Base-by-base conservation (phyloP, 2,888 invertebrate species). In the Desoria tigrina region DNA sequence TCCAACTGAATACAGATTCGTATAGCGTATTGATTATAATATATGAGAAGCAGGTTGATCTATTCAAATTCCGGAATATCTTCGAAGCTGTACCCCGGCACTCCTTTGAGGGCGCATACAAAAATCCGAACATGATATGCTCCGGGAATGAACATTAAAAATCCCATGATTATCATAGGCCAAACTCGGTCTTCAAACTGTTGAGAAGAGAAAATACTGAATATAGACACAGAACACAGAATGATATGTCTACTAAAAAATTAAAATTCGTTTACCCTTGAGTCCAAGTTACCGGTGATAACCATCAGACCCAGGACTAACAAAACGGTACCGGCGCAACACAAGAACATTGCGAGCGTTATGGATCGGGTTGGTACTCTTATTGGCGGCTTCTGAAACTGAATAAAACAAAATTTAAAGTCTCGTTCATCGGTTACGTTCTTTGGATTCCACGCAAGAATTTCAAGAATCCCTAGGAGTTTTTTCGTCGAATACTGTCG, bases 61-160 rank as follows among this genome's bases (percentile, higher is more conserved):
- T 49, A 88, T 77, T 91, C 90, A 82, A 90, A 90, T 78, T 92
- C 91, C 49, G 93, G 92, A 81, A 93, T 93, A 80, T 93, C 92
- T 77, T 90, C 87, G 80, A 88, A 93, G 54, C 90, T 90, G 80
- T 88, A 94, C 1, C 92, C 92, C 59, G 88, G 88, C 78, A 89
- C 88, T 78, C 90, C 53, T 24, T 49, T 49, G 80, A 87, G 92
- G 0, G 94, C 94, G 81, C 88, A 90, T 79, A 89, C 88, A 37
- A 93, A 91, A 78, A 94, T 90, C 76, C 92, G 86, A 55, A 92
- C 87, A 79, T 95, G 94, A 81, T 94, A 94, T 23, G 69, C 69
- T 59, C 90, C 94, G 0, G 94, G 94, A 74, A 94, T 87, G 78
- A 94, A 93, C 91, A 94, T 92, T 42, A 95, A 83, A 24, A 86